Percentiles rank a stretch among this genome's conserved stretches.
Evolutionary conservation across 2,888 invertebrate species (phyloP).

Genomic region (Lepas anatifera): DNA sequence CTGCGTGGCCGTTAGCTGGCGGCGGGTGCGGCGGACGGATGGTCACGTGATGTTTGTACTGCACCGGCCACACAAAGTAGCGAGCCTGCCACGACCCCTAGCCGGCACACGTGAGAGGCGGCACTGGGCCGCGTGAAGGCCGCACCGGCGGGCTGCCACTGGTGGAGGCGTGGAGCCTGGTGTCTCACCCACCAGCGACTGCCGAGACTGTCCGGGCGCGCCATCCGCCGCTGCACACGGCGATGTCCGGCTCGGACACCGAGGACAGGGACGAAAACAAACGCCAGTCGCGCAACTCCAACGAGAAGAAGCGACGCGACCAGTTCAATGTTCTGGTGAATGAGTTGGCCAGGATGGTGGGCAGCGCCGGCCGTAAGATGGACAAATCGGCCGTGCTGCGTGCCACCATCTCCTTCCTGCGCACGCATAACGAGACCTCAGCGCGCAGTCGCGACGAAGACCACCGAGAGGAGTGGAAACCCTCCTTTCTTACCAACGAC

Average conservation of each 20-base stretch:
- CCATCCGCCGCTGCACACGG: too few relatives aligned
- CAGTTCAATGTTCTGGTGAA: constrained; percentile 87
- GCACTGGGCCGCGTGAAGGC: background rate
- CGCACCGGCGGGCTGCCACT: background rate
- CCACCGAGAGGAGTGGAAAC: constrained; percentile 81
- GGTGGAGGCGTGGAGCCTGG: background rate
- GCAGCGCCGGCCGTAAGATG: constrained; percentile 74
- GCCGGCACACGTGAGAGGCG: background rate
- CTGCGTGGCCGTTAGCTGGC: too few relatives aligned
- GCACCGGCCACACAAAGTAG: too few relatives aligned
- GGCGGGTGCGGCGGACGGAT: too few relatives aligned
- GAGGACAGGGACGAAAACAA: constrained; percentile 36
- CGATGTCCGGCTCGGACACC: constrained; percentile 30
- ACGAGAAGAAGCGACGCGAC: constrained; percentile 88
- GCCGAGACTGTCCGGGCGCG: too few relatives aligned
- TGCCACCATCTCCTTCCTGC: constrained; percentile 78
- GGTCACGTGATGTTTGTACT: too few relatives aligned
- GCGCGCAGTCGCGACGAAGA: constrained; percentile 3
- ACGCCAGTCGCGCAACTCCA: constrained; percentile 67
- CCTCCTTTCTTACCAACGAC: constrained; percentile 83
- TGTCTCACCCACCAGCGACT: background rate
- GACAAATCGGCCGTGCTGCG: constrained; percentile 90
- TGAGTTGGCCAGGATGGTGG: constrained; percentile 81
- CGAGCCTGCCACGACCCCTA: background rate
- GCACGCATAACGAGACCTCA: constrained; percentile 68